Percentiles rank a stretch among this genome's conserved stretches.
These are phyloP conservation scores for Dryomyza anilis DNA, from an alignment of 2,888 invertebrate species.

Conservation along the genomic window DNA sequence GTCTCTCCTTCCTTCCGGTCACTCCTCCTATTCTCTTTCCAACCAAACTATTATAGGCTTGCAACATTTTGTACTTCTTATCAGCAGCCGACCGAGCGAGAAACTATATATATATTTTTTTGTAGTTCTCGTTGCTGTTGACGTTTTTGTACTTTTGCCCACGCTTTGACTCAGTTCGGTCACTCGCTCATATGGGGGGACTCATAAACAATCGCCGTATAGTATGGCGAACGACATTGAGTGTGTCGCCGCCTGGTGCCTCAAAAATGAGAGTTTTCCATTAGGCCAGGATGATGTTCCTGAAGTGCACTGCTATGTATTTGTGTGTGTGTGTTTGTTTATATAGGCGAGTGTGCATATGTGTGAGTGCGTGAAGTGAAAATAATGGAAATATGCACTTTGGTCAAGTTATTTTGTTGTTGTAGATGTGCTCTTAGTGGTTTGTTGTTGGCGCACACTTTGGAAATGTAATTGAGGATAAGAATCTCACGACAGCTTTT, in stretches of 20 bases:
- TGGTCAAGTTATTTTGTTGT: neutral
- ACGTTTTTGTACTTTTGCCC: neutral
- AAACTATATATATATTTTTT: too few relatives aligned
- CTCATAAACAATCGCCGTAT: slow-evolving; percentile 4
- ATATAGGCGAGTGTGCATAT: neutral
- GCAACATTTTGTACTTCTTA: slow-evolving; percentile 12
- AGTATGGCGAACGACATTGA: slow-evolving; percentile 7
- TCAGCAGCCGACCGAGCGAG: slow-evolving; percentile 1
- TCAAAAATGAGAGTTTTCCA: slow-evolving; percentile 8
- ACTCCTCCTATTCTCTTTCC: neutral
- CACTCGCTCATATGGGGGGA: neutral
- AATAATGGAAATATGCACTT: slow-evolving; percentile 11
- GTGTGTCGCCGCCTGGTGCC: slow-evolving; percentile 2
- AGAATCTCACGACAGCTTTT: slow-evolving; percentile 11
- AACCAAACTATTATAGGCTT: neutral
- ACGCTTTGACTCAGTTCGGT: neutral
- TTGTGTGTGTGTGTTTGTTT: too few relatives aligned
- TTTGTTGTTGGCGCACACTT: neutral
- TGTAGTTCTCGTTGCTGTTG: neutral
- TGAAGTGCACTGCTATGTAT: too few relatives aligned
- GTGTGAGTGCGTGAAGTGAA: neutral
- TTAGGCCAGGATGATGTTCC: neutral
- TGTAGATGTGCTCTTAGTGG: neutral
- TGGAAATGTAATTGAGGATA: slow-evolving; percentile 11
- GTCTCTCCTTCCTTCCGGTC: neutral